A percentile compares a stretch with the other conserved stretches of the same genome.
Conservation (phyloP, 2,888 invertebrate species). For the Orthosia cruda region DNA sequence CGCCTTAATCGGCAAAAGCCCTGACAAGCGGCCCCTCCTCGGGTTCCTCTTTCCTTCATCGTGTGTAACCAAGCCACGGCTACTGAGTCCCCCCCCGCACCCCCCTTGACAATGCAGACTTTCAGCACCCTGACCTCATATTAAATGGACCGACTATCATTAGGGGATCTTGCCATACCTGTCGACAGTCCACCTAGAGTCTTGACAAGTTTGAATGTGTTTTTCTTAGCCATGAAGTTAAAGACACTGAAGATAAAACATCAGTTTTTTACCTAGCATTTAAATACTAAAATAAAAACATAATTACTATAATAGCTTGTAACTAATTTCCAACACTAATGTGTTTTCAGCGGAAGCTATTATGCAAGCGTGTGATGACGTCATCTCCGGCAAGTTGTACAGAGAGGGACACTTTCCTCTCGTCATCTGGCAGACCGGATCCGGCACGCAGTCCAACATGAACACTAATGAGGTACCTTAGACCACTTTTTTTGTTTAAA, state of each 20-base stretch:
- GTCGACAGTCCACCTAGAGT: neutral
- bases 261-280: neutral
- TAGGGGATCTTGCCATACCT: neutral
- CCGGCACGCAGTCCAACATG: constrained; percentile 99
- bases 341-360: constrained; percentile 95
- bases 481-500: too few relatives aligned
- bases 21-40: too few relatives aligned
- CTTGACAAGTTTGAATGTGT: neutral
- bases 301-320: neutral
- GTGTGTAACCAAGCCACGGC: too few relatives aligned
- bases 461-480: constrained; percentile 97
- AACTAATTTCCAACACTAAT: constrained; percentile 8
- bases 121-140: neutral
- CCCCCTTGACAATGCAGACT: too few relatives aligned
- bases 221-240: neutral
- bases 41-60: too few relatives aligned
- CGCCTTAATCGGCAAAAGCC: too few relatives aligned
- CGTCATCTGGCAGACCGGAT: constrained; percentile 99
- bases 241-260: neutral
- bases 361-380: constrained; percentile 97
- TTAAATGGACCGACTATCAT: neutral
- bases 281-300: neutral
- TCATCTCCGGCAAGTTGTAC: constrained; percentile 98
- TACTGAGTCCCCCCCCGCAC: too few relatives aligned
- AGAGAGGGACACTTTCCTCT: constrained; percentile 98